Base-by-base conservation (phyloP, 1,140 invertebrate genomes). In the Lepidurus arcticus region DNA sequence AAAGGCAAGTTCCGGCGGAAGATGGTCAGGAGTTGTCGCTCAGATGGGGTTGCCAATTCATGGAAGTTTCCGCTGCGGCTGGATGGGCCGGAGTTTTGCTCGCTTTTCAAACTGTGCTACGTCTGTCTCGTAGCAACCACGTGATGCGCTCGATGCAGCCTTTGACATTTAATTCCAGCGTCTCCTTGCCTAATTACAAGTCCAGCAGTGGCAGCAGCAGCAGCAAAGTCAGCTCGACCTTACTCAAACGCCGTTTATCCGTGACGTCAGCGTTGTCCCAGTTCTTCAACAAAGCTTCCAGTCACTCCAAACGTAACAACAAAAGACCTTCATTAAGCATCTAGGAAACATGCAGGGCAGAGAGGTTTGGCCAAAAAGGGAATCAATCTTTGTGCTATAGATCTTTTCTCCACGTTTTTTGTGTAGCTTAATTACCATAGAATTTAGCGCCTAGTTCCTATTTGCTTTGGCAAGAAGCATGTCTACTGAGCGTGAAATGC, bases 41-140 rank as follows among this genome's bases (percentile, higher is more conserved):
- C 75, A 88, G 91, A 75, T 92, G 90, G 82, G 90, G 92, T 16
- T 94, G 92, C 83, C 92, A 93, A 83, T 94, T 94, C 84, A 94
- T 92, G 84, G 93, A 94, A 85, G 92, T 95, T 78, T 93, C 92
- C 76, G 92, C 92, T 13, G 93, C 93, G 16, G 93, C 94, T 83
- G 92, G 90, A 83, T 90, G 89, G 78, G 90, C 91, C 1, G 92
- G 92, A 34, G 92, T 93, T 0, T 91, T 90, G 47, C 85, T 93
- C 74, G 92, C 92, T 1, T 95, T 94, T 85, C 92, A 94, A 81
- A 91, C 90, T 9, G 85, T 94, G 10, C 80, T 87, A 26, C 75
- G 53, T 16, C 13, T 65, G 13, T 13, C 53, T 13, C 53, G 53
- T 16, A 65, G 16, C 53, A 65, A 65, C 53, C 53, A 65, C 53